Evolutionary conservation across 2,797 vertebrate species (phyloP), one percentile per base, ranked within the genome.

Genomic region (Gambelia wislizenii): DNA sequence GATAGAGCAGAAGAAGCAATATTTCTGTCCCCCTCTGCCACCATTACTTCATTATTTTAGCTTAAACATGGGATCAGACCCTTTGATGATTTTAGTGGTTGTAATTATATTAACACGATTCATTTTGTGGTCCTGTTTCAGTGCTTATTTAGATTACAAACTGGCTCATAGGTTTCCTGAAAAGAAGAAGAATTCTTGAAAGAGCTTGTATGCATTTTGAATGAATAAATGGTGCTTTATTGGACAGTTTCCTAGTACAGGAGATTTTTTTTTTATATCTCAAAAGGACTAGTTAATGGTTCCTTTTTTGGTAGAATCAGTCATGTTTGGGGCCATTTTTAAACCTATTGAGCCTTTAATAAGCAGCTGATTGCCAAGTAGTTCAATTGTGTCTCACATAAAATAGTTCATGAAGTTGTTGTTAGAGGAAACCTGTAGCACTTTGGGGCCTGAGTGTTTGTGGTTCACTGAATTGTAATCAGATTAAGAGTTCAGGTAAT

Each of bases 71-170:
- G 97, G 97, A 94, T 96, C 98, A 2, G 95, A 95, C 79, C 93
- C 95, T 77, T 97, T 98, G 87, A 77, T 98, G 96, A 89, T 96
- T 92, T 92, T 98, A 74, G 90, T 98, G 85, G 93, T 98, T 70
- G 36, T 97, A 77, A 96, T 98, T 86, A 93, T 98, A 91, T 83
- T 98, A 80, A 96, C 95, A 1, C 96, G 97, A 67, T 97, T 98
- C 91, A 20, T 98, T 83, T 85, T 98, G 81, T 98, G 98, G 98
- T 96, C 97, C 90, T 97, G 96, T 77, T 93, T 98, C 2, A 97
- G 97, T 49, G 78, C 96, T 92, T 94, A 97, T 70, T 91, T 98
- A 47, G 97, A 97, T 86, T 90, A 96, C 33, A 97, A 96, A 90
- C 64, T 97, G 91, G 95, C 97, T 42, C 96, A 20, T 88, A 96